Evolutionary conservation across 1,140 invertebrate species (phyloP).

Genomic region (Araneus ventricosus): DNA sequence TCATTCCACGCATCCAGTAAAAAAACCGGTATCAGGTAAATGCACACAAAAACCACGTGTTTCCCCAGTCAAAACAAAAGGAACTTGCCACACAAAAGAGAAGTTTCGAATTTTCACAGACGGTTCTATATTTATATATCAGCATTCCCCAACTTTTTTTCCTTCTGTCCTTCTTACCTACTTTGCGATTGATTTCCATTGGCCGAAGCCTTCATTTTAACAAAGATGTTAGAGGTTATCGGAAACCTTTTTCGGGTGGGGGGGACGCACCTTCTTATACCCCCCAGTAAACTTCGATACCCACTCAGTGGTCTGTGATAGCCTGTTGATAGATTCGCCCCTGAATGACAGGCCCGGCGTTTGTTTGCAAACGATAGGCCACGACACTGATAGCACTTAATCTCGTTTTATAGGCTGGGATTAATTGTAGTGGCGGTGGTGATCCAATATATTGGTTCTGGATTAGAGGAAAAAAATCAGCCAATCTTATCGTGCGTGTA

Average conservation of each 20-base stretch:
- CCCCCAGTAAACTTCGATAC: conserved; percentile 46
- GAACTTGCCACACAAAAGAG: background rate
- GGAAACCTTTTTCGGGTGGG: conserved; percentile 62
- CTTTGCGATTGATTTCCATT: conserved; percentile 72
- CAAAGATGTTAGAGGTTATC: conserved; percentile 72
- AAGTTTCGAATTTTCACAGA: conserved; percentile 47
- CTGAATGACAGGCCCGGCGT: conserved; percentile 10
- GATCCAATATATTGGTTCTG: conserved; percentile 43
- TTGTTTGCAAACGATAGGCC: conserved; percentile 58
- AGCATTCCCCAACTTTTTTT: conserved; percentile 8
- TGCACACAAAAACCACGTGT: background rate
- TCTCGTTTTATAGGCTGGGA: conserved; percentile 43
- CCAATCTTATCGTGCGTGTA: background rate
- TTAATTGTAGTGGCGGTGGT: conserved; percentile 51
- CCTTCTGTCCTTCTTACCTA: conserved; percentile 52
- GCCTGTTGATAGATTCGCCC: conserved; percentile 43
- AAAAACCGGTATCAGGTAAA: background rate
- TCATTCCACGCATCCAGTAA: background rate
- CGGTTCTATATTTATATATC: conserved; percentile 46
- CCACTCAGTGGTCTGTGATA: conserved; percentile 46
- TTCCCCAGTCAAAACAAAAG: conserved; percentile 35
- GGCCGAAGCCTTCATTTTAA: conserved; percentile 62
- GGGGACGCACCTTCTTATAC: background rate
- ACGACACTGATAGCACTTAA: conserved; percentile 34
- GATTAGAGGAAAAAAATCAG: conserved; percentile 57